Evolutionary conservation across 2,888 invertebrate species (phyloP).

Genomic region (Hipparchia semele): DNA sequence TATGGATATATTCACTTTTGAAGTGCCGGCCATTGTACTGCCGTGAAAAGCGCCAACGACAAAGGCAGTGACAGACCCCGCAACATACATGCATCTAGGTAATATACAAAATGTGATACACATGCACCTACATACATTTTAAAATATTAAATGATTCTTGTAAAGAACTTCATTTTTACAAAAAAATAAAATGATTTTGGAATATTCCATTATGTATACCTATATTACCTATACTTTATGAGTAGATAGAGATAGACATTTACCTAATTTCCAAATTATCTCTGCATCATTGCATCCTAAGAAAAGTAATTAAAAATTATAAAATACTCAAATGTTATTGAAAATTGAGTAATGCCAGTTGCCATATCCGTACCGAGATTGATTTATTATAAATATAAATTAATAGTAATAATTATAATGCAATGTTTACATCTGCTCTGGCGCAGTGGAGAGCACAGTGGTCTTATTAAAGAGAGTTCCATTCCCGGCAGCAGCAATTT

Average conservation of each 20-base stretch:
- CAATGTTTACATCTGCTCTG: too few relatives aligned
- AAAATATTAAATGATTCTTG: conserved; percentile 2
- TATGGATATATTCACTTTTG: conserved; percentile 48
- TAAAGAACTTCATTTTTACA: neutral
- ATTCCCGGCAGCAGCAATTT: too few relatives aligned
- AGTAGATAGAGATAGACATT: too few relatives aligned
- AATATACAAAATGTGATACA: conserved; percentile 17
- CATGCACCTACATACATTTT: conserved; percentile 8
- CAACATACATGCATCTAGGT: conserved; percentile 34
- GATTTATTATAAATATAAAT: neutral
- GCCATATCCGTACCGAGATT: neutral
- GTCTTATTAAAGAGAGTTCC: too few relatives aligned
- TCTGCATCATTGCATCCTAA: neutral
- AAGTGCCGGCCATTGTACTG: conserved; percentile 65
- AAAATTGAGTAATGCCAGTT: too few relatives aligned
- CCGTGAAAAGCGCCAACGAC: conserved; percentile 55
- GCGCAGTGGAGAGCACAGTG: too few relatives aligned
- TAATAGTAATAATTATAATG: too few relatives aligned
- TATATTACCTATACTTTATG: too few relatives aligned
- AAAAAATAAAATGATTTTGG: neutral
- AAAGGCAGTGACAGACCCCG: conserved; percentile 51
- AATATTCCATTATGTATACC: neutral
- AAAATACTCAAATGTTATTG: too few relatives aligned
- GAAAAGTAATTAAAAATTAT: too few relatives aligned
- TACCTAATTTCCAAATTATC: neutral